Base-by-base conservation (phyloP, 1,140 invertebrate species). In the Achroia grisella region DNA sequence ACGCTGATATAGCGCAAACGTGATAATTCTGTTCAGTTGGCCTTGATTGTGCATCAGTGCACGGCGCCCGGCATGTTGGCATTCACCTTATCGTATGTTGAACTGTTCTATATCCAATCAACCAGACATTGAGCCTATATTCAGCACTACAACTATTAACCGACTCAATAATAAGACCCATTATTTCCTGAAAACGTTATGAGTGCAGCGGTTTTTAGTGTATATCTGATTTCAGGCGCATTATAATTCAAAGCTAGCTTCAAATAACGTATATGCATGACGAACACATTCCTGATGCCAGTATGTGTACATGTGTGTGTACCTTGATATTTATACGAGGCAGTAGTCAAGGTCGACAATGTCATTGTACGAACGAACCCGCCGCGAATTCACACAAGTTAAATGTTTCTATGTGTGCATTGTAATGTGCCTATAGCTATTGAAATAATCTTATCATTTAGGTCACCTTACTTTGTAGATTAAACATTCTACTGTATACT, bases 401-500 rank as follows among this genome's bases (percentile, higher is more conserved):
- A 6, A 44, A 59, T 55, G 50, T 43, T 49, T 55, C 57, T 56
- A 59, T 61, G 55, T 61, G 46, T 57, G 52, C 44, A 39, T 59
- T 71, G 65, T 62, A 52, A 52, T n/a, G n/a, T n/a, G n/a, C n/a
- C n/a, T 70, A 47, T 51, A 68, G 70, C 52, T 72, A 67, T 76
- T 74, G 67, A 75, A 79, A 65, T 79, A 77, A 80, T 85, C 76
- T 85, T 85, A 85, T 85, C 80, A 85, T 82, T 72, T 81, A 79
- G 79, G 81, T 82, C 80, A 84, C 80, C 76, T 82, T 82, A 82
- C 75, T 71, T 71, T 77, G 75, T 79, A 74, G 71, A 83, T 83
- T 66, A 71, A 59, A 62, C 58, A 68, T 52, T 62, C 43, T 48
- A 35, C 11, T 39, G 37, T 48, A 48, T 23, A 39, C 31, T 40